Base-by-base conservation (phyloP, 2,797 vertebrate genomes). In the Chelmon rostratus region DNA sequence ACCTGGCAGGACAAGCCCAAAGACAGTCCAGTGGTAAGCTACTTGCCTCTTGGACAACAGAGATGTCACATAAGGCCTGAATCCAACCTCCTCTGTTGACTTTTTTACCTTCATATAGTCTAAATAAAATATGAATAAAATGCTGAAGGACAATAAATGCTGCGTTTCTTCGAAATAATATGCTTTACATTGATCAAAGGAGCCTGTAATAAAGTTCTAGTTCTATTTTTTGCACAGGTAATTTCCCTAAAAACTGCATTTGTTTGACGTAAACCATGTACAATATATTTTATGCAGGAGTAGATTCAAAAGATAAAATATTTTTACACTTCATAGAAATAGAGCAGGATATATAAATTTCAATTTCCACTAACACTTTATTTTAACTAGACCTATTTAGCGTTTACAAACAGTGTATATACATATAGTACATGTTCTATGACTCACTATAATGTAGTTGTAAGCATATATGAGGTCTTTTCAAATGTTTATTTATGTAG, bases 1-100 rank as follows among this genome's bases (percentile, higher is more conserved):
- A 98, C 90, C 97, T 98, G 73, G 37, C 15, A 64, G 18, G 40
- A 62, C 7, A 38, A 25, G 23, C n/a, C 35, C 9, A 49, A 12
- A 50, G 23, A 16, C 0, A 31, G 18, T 1, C 12, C 61, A 52
- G 8, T 5, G 37, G 28, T 10, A 10, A 25, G 18, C 44, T 18
- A 64, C 18, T 23, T 4, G 9, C 10, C 25, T 42, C 21, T 31
- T 19, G 6, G 37, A 23, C 3, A 46, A 37, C 5, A 21, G 53
- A 8, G 31, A 57, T 4, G 56, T 25, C 25, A 16, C 11, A 37
- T 7, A 44, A 44, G 15, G 13, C 46, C 12, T 28, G 11, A 50
- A 31, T 18, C 11, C n/a, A 31, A 44, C 13, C n/a, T 25, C 53
- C 11, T 21, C 28, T 28, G 7, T 35, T 74, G 16, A 19, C 16